Base-by-base conservation (phyloP, 2,888 invertebrate species). In the Temnothorax unifasciatus region DNA sequence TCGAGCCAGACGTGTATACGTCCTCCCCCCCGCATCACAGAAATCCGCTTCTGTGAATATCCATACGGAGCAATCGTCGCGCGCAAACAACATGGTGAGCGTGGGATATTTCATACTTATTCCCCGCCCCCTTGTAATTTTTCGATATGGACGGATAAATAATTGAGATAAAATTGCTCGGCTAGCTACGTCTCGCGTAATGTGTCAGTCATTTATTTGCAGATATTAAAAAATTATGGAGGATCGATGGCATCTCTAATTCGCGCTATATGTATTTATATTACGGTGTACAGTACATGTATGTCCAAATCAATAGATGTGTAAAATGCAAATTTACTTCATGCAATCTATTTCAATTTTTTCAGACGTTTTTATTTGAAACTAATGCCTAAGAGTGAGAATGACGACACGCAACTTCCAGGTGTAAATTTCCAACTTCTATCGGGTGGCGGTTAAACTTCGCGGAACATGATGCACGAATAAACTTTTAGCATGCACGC, bases 11-110 rank as follows among this genome's bases (percentile, higher is more conserved):
- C 57, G 59, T 66, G 61, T 71, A 50, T 50, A 44, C 57, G 59
- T 3, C 77, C 64, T 66, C 63, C 21, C 47, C 29, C 47, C 47
- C 50, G 57, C 38, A 50, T 63, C 74, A 54, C 25, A 57, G 59
- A 71, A 83, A 69, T 76, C 61, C 54, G 79, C 59, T 61, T 69
- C 57, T 61, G 61, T 11, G 73, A 75, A 75, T 64, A 74, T 64
- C 71, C 57, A 41, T 63, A 41, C 57, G 57, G 41, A 66, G 57
- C 79, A 47, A 59, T 47, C 69, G 59, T 47, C 71, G 57, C 47
- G 47, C 71, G 59, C 54, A 84, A 82, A 87, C 82, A 81, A 64
- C 76, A 79, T 44, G 54, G 59, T 63, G 44, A 13, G 34, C 11
- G 52, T 34, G 47, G 29, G 59, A 54, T 18, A 57, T 63, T 21